These are phyloP conservation scores for Cyphomyrus plagiostoma DNA, from an alignment of 2,113 vertebrate genomes.

Conservation along the genomic window DNA sequence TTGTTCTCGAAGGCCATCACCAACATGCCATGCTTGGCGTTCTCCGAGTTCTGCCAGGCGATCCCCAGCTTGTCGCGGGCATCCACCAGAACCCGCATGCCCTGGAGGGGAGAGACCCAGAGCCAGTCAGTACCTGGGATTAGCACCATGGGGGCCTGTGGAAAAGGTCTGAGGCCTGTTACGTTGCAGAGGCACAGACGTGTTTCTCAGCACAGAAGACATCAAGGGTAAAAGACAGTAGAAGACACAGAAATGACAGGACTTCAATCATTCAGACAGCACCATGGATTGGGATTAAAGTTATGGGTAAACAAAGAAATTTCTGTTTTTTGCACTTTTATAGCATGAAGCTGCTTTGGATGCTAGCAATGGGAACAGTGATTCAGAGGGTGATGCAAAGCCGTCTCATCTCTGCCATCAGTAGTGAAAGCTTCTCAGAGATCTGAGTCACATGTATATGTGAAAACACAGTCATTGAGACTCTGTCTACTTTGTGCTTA, in stretches of 20 bases:
- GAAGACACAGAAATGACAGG: neutral
- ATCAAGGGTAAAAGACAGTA: neutral
- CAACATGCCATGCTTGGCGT: conserved; percentile 94
- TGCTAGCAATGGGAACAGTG: neutral
- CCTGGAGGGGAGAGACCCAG: conserved; percentile 55
- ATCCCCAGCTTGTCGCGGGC: conserved; percentile 92
- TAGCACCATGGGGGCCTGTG: neutral
- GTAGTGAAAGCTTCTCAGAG: neutral
- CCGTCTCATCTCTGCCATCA: neutral
- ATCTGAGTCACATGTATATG: neutral
- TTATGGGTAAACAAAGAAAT: neutral
- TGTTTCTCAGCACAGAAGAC: neutral
- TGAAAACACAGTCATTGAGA: neutral
- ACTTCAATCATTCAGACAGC: neutral
- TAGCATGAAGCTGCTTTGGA: neutral
- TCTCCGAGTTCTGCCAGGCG: conserved; percentile 85
- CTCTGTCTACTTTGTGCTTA: neutral
- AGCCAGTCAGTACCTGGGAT: neutral
- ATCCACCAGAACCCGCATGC: conserved; percentile 87
- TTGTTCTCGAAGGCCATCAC: conserved; percentile 92
- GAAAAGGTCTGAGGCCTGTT: neutral
- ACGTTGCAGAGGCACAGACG: neutral
- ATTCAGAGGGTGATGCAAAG: neutral
- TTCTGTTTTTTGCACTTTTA: neutral
- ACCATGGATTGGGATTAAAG: neutral